These are phyloP conservation scores for Holacanthella duospinosa DNA, from an alignment of 2,888 invertebrate genomes.

Conservation along the genomic window DNA sequence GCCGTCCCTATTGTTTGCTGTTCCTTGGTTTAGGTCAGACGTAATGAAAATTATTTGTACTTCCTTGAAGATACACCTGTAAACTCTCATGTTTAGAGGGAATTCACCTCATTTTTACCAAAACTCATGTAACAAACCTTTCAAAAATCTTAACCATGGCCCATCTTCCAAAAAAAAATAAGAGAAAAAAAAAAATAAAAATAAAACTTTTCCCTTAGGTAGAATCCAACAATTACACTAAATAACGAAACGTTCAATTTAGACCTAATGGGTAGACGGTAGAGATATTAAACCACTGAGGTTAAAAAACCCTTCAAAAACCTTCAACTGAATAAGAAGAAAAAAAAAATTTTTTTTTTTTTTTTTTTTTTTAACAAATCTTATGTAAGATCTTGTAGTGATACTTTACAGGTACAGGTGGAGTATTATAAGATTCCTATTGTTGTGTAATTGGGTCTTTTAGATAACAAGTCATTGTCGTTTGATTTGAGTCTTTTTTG, in stretches of 20 bases:
- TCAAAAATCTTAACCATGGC: too few relatives aligned
- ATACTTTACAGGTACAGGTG: too few relatives aligned
- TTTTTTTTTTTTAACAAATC: neutral
- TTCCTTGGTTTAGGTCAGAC: neutral
- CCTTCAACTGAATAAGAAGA: neutral
- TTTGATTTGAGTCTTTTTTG: too few relatives aligned
- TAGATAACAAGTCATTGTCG: too few relatives aligned
- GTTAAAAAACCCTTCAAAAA: neutral
- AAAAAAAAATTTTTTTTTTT: neutral
- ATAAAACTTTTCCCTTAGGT: neutral
- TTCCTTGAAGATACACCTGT: neutral
- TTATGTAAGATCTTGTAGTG: too few relatives aligned
- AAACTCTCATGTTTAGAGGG: neutral
- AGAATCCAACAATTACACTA: slow-evolving; percentile 4
- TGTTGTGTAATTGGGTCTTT: too few relatives aligned
- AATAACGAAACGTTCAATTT: slow-evolving; percentile 4
- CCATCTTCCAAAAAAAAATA: too few relatives aligned
- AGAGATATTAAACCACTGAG: neutral
- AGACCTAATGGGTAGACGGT: neutral
- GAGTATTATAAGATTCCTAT: too few relatives aligned
- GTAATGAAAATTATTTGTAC: neutral
- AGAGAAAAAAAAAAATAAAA: too few relatives aligned
- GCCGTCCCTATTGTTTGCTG: neutral
- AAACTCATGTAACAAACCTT: too few relatives aligned
- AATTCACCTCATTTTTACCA: too few relatives aligned